Evolutionary conservation across 2,113 vertebrate genomes (phyloP).

Genomic region (Aphyosemion australe): DNA sequence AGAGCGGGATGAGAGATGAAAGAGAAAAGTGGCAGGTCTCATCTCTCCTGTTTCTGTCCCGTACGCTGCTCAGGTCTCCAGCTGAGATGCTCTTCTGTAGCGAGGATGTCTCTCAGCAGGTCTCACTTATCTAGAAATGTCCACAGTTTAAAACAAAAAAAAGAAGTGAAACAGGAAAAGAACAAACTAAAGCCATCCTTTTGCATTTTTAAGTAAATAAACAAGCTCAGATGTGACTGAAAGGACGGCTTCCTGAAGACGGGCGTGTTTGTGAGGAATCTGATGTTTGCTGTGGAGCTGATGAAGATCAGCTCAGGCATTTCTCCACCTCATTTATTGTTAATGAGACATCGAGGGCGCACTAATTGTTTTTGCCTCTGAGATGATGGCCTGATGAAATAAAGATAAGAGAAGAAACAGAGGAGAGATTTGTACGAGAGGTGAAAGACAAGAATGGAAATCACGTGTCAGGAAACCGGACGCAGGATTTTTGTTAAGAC

Average conservation of each 20-base stretch:
- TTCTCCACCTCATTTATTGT: conserved; percentile 53
- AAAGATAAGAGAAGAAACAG: conserved; percentile 53
- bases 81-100: conserved; percentile 31
- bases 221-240: conserved; percentile 28
- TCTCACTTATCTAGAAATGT: conserved; percentile 39
- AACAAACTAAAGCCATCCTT: conserved; percentile 17
- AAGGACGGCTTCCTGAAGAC: not conserved
- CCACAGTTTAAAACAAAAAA: conserved; percentile 3
- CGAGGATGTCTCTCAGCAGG: conserved; percentile 27
- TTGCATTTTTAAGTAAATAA: conserved; percentile 12
- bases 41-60: conserved; percentile 19
- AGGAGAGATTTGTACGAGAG: conserved; percentile 26
- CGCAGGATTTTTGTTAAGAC: not conserved
- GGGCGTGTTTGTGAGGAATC: conserved; percentile 1
- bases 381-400: conserved; percentile 70
- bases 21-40: conserved; percentile 36
- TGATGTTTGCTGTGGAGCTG: not conserved
- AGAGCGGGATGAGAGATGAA: conserved; percentile 48
- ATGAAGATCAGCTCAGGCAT: conserved; percentile 21
- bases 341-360: conserved; percentile 48
- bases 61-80: conserved; percentile 34
- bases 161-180: not conserved
- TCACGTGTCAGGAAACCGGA: not conserved
- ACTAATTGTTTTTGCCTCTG: conserved; percentile 64
- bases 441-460: conserved; percentile 23